A percentile compares a stretch with the other conserved stretches of the same genome.
Evolutionary conservation across 2,113 vertebrate species (phyloP).

Genomic region (Procavia capensis): DNA sequence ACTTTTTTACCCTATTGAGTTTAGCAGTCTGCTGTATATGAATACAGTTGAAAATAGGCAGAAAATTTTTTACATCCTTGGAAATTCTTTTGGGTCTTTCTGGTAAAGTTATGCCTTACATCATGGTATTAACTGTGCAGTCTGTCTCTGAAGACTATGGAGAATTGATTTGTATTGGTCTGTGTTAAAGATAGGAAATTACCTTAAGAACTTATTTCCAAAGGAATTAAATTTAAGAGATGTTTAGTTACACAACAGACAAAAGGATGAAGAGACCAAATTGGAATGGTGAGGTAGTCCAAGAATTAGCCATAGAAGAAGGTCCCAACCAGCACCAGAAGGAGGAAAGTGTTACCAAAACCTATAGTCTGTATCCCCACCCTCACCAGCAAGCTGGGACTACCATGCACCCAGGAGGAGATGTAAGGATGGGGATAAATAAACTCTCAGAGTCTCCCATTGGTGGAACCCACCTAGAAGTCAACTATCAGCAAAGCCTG

Average conservation of each 20-base stretch:
- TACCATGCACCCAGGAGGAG: background rate
- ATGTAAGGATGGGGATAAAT: background rate
- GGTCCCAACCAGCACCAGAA: background rate
- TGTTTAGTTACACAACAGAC: background rate
- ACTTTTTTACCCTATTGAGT: background rate
- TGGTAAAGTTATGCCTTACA: background rate
- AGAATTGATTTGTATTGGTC: background rate
- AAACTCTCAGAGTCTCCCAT: background rate
- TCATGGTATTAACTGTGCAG: background rate
- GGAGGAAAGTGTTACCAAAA: background rate
- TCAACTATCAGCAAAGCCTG: background rate
- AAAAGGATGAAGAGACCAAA: background rate
- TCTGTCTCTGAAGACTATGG: background rate
- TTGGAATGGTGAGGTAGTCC: background rate
- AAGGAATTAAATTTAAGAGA: background rate
- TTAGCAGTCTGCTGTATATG: background rate
- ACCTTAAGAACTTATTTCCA: background rate
- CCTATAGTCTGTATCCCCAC: accelerated
- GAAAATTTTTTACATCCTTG: background rate
- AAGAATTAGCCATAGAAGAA: background rate
- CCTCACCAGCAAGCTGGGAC: background rate
- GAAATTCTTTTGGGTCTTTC: background rate
- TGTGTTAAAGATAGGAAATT: background rate
- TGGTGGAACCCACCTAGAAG: background rate
- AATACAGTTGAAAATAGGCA: constrained; percentile 12